Evolutionary conservation across 2,113 vertebrate genomes (phyloP).

Genomic region (Saguinus imperator): DNA sequence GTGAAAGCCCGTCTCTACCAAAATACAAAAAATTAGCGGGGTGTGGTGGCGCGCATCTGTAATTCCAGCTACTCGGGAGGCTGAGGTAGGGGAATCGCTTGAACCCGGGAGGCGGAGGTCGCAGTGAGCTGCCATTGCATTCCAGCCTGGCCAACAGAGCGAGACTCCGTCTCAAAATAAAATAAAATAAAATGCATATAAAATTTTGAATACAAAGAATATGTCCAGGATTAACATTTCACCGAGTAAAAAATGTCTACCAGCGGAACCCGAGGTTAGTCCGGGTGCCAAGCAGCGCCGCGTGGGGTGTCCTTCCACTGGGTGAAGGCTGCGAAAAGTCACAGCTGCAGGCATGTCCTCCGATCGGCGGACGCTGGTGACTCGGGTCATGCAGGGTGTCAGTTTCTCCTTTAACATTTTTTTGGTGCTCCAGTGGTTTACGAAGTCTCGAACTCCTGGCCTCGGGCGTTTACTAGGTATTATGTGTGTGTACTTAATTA

Average conservation of each 20-base stretch:
- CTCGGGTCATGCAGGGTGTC: neutral
- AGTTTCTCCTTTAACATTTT: neutral
- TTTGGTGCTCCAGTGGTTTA: neutral
- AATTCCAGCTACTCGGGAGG: too few species aligned
- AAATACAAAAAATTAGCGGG: too few species aligned
- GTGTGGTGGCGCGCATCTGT: too few species aligned
- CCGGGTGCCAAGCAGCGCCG: neutral
- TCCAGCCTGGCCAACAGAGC: too few species aligned
- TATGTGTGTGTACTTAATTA: neutral
- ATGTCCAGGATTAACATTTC: neutral
- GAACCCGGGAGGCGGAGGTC: too few species aligned
- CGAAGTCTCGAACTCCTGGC: neutral
- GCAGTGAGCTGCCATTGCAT: too few species aligned
- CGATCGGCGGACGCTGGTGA: neutral
- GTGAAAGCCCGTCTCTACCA: too few species aligned
- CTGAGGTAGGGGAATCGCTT: too few species aligned
- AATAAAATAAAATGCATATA: neutral
- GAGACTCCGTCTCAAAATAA: too few species aligned
- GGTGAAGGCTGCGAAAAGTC: too few species aligned
- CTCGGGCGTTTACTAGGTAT: too few species aligned
- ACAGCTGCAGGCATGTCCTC: neutral
- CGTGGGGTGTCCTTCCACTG: too few species aligned
- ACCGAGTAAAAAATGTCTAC: neutral
- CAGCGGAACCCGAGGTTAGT: neutral
- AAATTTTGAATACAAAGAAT: neutral